Percentiles rank a stretch among this genome's conserved stretches.
phyloP scores from a whole-genome alignment of 2,113 vertebrate genomes.

The Hemiprocne comata region DNA sequence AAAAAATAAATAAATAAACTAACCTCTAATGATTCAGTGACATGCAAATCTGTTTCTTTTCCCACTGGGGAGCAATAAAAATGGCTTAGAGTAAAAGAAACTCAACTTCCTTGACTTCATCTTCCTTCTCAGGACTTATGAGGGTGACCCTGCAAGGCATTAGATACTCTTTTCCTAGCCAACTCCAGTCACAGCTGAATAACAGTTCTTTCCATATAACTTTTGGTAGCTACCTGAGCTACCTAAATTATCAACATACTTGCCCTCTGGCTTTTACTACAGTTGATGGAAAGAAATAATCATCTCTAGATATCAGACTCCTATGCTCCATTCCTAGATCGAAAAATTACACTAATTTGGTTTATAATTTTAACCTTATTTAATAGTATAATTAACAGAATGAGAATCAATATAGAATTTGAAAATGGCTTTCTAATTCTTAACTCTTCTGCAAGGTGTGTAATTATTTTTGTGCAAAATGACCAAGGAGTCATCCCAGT shows the following conservation, averaged over 20 bases:
- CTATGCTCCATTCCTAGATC: neutral
- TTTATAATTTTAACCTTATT: neutral
- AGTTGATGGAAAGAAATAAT: neutral
- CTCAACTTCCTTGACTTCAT: neutral
- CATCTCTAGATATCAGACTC: neutral
- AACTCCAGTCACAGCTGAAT: neutral
- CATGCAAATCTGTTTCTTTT: neutral
- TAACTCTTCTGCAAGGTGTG: neutral
- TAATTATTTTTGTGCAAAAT: neutral
- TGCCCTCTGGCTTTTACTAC: neutral
- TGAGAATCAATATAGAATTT: neutral
- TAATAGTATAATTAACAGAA: neutral
- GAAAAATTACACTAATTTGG: fast-evolving
- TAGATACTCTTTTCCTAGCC: neutral
- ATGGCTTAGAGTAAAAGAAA: neutral
- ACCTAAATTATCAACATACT: neutral
- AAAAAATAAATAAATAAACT: too few relatives aligned
- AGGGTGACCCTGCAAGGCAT: neutral
- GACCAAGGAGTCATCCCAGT: neutral
- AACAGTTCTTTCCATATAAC: neutral
- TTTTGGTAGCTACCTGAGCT: neutral
- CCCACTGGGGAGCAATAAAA: neutral
- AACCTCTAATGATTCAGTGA: neutral
- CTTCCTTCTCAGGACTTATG: neutral
- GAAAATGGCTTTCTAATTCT: neutral